These are phyloP conservation scores for Octomys mimax DNA, from an alignment of 2,797 vertebrate genomes.

Conservation along the genomic window DNA sequence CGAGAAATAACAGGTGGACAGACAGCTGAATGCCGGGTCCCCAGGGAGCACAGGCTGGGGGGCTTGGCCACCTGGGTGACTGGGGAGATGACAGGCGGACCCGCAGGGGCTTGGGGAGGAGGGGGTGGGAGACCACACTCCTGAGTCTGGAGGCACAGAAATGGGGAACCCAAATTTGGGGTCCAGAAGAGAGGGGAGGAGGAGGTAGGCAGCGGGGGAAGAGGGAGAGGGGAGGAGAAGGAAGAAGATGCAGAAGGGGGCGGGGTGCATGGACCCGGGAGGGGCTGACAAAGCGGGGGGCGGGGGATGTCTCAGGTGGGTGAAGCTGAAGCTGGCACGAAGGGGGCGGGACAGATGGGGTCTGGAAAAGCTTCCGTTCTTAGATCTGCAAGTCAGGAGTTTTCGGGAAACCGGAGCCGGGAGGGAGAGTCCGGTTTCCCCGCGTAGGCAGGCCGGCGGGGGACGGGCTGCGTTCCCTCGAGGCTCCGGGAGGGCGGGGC, in stretches of 20 bases:
- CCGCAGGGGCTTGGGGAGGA: not conserved
- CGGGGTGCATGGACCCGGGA: not conserved
- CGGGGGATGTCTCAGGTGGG: slow-evolving; percentile 26
- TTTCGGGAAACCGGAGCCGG: slow-evolving; percentile 76
- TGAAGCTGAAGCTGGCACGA: slow-evolving; percentile 11
- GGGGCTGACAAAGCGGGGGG: not conserved
- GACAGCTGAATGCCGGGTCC: slow-evolving; percentile 24
- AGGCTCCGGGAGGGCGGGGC: slow-evolving; percentile 18
- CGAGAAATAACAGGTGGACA: slow-evolving; percentile 74
- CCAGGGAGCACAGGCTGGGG: not conserved
- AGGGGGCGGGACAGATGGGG: not conserved
- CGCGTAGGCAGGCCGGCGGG: slow-evolving; percentile 43
- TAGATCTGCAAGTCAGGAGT: slow-evolving; percentile 81
- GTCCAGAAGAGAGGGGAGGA: not conserved
- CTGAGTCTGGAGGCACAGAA: not conserved
- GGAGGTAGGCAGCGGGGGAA: too few species aligned
- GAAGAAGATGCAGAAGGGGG: not conserved
- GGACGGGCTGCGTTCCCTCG: not conserved
- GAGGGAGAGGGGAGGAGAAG: not conserved
- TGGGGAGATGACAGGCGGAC: not conserved
- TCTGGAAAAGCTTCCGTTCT: slow-evolving; percentile 68
- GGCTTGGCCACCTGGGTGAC: not conserved
- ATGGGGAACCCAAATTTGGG: not conserved
- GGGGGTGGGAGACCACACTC: not conserved
- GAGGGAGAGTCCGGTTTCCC: slow-evolving; percentile 72